Evolutionary conservation across 1,140 invertebrate genomes (phyloP), one percentile per base, ranked within the genome.

Genomic region (Trichonephila clavipes): DNA sequence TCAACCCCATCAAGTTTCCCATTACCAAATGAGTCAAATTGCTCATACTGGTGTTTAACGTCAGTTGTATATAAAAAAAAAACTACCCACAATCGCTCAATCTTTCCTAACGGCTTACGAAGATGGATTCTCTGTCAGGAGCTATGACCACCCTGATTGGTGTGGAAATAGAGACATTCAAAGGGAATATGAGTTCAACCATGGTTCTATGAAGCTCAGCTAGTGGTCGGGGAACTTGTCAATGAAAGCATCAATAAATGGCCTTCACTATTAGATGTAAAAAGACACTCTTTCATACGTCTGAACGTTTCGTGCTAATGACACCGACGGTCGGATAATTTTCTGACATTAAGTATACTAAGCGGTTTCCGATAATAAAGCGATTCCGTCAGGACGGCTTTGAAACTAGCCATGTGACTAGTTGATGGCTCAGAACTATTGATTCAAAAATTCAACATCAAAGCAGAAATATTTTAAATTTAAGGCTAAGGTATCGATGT

Each of bases 11-110:
- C 72, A 40, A 34, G 72, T 16, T 40, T 77, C 72, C 28, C 18
- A 19, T 77, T 77, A 77, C 72, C 72, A 77, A 77, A 77, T 77
- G 59, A 28, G 24, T 61, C n/a, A 61, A 86, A 64, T 61, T 62
- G 58, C 59, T 86, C 58, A 10, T 86, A n/a, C 85, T 61, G 85
- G 85, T 86, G 58, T 86, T 86, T 86, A 86, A 21, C 85, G 85
- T 61, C 59, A 86, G 7, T 28, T 24, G 58, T 19, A 59, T 61
- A 3, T 34, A 16, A 62, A 28, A 61, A 59, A 44, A 58, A 62
- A 59, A 59, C 12, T 24, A 7, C n/a, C 10, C 24, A 62, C 51
- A 44, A 86, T 86, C 82, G 51, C 24, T 86, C 85, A 86, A 86
- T 86, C 85, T 59, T 59, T 86, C 85, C 21, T 59, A 21, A 61